These are phyloP conservation scores for Chaetodon trifascialis DNA, from an alignment of 2,113 vertebrate genomes.

Conservation along the genomic window DNA sequence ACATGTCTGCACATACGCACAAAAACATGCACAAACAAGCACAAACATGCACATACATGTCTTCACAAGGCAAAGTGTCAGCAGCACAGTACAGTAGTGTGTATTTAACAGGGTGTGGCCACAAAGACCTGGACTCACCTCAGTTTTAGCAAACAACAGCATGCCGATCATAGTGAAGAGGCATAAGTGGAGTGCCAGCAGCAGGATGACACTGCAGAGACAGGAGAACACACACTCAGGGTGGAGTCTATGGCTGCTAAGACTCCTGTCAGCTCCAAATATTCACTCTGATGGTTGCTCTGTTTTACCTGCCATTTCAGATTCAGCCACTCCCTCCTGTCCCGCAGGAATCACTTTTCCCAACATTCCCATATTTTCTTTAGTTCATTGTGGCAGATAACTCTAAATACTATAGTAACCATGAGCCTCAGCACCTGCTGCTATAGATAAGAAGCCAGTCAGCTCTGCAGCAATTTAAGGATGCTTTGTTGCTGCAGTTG, in stretches of 20 bases:
- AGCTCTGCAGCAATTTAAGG: too few relatives aligned
- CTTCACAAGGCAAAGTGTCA: not conserved
- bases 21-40: not conserved
- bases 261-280: too few relatives aligned
- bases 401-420: too few relatives aligned
- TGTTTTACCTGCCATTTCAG: too few relatives aligned
- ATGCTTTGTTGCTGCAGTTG: too few relatives aligned
- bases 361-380: too few relatives aligned
- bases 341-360: too few relatives aligned
- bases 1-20: not conserved
- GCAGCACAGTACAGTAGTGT: not conserved
- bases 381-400: too few relatives aligned
- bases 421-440: too few relatives aligned
- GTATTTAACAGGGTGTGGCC: not conserved
- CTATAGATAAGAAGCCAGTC: too few relatives aligned
- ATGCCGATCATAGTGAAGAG: slow-evolving; percentile 96
- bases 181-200: slow-evolving; percentile 91
- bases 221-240: slow-evolving; percentile 13
- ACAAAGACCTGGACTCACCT: slow-evolving; percentile 81
- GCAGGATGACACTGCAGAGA: slow-evolving; percentile 88
- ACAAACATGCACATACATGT: not conserved
- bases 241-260: not conserved
- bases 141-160: slow-evolving; percentile 91
- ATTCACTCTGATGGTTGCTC: too few relatives aligned
- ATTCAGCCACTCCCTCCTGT: too few relatives aligned